Evolutionary conservation across 1,140 invertebrate genomes (phyloP).

Genomic region (Aradophagus sp.): DNA sequence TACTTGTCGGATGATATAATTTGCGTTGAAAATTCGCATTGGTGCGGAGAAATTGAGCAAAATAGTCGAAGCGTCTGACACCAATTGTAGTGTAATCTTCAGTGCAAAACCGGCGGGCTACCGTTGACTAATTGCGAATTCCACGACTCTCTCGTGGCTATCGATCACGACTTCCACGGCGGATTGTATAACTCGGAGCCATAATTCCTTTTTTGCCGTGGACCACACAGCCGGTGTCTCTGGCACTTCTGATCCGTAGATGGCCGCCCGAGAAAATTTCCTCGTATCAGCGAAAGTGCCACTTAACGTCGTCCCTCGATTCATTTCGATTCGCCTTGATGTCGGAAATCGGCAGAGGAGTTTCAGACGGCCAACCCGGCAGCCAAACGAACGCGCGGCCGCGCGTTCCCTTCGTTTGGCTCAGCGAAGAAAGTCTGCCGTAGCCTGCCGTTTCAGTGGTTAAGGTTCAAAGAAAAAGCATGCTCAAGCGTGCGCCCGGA

Average conservation of each 20-base stretch:
- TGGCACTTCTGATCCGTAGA: slow-evolving; percentile 56
- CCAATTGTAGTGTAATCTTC: slow-evolving; percentile 54
- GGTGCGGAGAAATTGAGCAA: slow-evolving; percentile 38
- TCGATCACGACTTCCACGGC: slow-evolving; percentile 58
- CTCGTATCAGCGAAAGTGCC: slow-evolving; percentile 64
- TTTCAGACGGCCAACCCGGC: slow-evolving; percentile 27
- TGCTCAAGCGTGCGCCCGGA: neutral
- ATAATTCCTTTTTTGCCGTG: slow-evolving; percentile 61
- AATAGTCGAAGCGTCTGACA: slow-evolving; percentile 27
- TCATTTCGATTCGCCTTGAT: slow-evolving; percentile 46
- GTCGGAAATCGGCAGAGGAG: slow-evolving; percentile 49
- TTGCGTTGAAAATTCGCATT: no score
- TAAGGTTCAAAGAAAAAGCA: slow-evolving; percentile 34
- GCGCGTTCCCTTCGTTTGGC: no score
- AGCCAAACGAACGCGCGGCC: slow-evolving; percentile 13
- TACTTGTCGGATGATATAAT: no score
- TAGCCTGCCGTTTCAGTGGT: no score
- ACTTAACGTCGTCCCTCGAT: slow-evolving; percentile 53
- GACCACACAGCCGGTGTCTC: slow-evolving; percentile 60
- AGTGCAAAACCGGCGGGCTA: slow-evolving; percentile 35
- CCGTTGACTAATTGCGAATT: slow-evolving; percentile 58
- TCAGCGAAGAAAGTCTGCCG: no score
- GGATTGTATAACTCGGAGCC: slow-evolving; percentile 60
- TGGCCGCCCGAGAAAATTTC: slow-evolving; percentile 62
- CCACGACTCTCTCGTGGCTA: slow-evolving; percentile 54